Evolutionary conservation across 2,888 invertebrate species (phyloP), one percentile per base, ranked within the genome.

Genomic region (Campopleginae sp.): DNA sequence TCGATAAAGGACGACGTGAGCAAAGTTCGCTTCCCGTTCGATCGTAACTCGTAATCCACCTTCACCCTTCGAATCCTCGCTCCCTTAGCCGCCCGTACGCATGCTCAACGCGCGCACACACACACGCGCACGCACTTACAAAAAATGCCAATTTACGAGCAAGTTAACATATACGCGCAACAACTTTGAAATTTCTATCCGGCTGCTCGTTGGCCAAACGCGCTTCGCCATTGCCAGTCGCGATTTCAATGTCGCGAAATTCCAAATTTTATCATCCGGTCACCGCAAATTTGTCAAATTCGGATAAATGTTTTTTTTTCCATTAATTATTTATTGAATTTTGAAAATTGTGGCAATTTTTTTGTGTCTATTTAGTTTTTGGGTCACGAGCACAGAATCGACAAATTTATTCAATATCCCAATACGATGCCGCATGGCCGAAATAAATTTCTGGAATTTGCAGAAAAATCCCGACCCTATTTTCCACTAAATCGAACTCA

Each of bases 31-130:
- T 44, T 54, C 80, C 51, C 66, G 71, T 63, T 79, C 78, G 75
- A 82, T 79, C 85, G 85, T 82, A 85, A 85, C 71, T 85, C 85
- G 78, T 48, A 71, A 61, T 44, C 58, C 63, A 48, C 54, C 72
- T 54, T 54, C 6, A 31, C 65, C 68, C 31, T 54, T n/a, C 19
- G 19, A 5, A 27, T 33, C 7, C 61, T 23, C 23, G 54, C 31
- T 79, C 27, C 27, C 72, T 54, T n/a, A n/a, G n/a, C n/a, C 58
- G 8, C 19, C 48, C 63, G 51, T 38, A 12, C 65, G 23, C 61
- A 51, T 33, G 31, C 61, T 38, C 44, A 42, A 79, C 42, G 42
- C 19, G 31, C n/a, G 27, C 23, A 17, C 14, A 27, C 19, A 10
- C 12, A 19, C 4, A 38, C 38, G 38, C 10, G n/a, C n/a, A n/a